Conservation (phyloP, 2,888 invertebrate species). For the Diadegma fenestrale region DNA sequence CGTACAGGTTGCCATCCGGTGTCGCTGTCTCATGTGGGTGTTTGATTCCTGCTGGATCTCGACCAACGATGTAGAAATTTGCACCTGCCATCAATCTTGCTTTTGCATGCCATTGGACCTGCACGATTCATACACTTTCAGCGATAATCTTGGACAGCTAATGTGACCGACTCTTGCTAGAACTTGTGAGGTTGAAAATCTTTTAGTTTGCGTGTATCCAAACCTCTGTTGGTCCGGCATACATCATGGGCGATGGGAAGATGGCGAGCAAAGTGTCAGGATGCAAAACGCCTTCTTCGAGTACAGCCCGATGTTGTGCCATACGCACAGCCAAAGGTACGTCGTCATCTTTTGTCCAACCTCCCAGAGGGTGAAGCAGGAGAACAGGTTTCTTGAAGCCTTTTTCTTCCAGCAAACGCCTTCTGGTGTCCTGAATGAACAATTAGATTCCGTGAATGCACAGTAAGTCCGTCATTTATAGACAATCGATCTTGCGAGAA, state of each 20-base stretch:
- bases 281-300: conserved; percentile 94
- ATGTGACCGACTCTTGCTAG: not conserved
- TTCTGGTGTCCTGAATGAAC: conserved; percentile 89
- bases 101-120: conserved; percentile 98
- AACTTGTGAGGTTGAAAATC: not conserved
- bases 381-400: conserved; percentile 98
- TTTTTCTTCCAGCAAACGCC: conserved; percentile 90
- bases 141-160: not conserved
- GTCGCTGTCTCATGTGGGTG: conserved; percentile 90
- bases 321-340: conserved; percentile 96
- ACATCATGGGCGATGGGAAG: conserved; percentile 99
- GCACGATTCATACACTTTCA: conserved; percentile 34
- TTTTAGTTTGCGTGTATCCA: not conserved
- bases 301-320: conserved; percentile 96
- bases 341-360: conserved; percentile 99
- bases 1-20: conserved; percentile 95
- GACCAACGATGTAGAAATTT: conserved; percentile 98
- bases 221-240: conserved; percentile 99
- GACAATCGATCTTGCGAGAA: not conserved
- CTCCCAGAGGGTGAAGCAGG: conserved; percentile 97
- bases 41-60: conserved; percentile 99
- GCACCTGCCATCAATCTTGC: conserved; percentile 98
- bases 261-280: conserved; percentile 96
- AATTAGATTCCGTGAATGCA: not conserved
- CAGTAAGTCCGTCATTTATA: not conserved